Percentiles rank a stretch among this genome's conserved stretches.
phyloP scores from a whole-genome alignment of 2,113 vertebrate species.

The Gallinago media region DNA sequence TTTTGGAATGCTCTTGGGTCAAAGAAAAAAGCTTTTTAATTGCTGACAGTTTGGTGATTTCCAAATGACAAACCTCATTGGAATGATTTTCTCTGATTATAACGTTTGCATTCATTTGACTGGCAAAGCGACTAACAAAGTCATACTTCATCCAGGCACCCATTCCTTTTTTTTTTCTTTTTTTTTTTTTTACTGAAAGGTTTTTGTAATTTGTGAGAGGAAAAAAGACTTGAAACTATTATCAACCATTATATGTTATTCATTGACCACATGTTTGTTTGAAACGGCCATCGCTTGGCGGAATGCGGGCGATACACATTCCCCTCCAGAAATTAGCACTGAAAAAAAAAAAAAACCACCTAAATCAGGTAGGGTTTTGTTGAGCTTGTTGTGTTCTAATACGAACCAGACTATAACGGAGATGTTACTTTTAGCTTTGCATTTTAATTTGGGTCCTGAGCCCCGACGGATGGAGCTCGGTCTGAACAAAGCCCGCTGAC shows the following conservation, averaged over 20 bases:
- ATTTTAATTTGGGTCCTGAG: conserved; percentile 19
- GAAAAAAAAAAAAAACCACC: conserved; percentile 57
- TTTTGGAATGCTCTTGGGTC: conserved; percentile 74
- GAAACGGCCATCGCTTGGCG: conserved; percentile 73
- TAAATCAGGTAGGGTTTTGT: conserved; percentile 76
- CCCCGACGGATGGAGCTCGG: background rate
- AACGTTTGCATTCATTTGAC: conserved; percentile 77
- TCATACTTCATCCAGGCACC: conserved; percentile 79
- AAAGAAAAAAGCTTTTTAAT: conserved; percentile 81
- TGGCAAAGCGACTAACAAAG: conserved; percentile 78
- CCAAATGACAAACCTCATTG: conserved; percentile 84
- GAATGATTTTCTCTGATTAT: conserved; percentile 81
- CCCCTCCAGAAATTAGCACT: conserved; percentile 75
- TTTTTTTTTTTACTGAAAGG: conserved; percentile 55
- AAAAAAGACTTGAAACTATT: conserved; percentile 84
- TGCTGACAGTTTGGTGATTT: conserved; percentile 84
- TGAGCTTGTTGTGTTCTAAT: conserved; percentile 75
- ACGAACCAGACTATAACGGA: conserved; percentile 61
- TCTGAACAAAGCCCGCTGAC: background rate
- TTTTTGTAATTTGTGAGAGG: conserved; percentile 81
- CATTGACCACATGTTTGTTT: conserved; percentile 83
- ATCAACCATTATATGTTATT: conserved; percentile 84
- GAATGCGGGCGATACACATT: conserved; percentile 63
- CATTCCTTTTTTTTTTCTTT: background rate
- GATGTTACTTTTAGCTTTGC: conserved; percentile 16